Base-by-base conservation (phyloP, 1,140 invertebrate genomes). In the Episyrphus balteatus region DNA sequence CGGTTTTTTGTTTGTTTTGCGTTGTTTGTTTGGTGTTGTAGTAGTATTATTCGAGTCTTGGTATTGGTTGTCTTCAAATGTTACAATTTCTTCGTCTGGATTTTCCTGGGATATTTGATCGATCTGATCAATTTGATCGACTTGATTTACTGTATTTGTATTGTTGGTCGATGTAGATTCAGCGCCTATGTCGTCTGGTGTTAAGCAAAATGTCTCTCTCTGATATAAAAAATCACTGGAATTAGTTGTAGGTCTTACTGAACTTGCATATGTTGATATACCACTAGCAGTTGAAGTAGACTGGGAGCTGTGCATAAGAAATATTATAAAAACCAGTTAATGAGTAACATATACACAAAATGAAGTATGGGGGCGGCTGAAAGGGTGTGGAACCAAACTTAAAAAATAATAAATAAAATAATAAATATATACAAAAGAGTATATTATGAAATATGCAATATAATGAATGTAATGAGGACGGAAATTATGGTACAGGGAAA, bases 201-300 rank as follows among this genome's bases (percentile, higher is more conserved):
- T 54, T 33, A 66, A 52, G 55, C 63, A 66, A 51, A 66, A 66
- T 36, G 61, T 66, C 57, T 66, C 63, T 52, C 63, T 58, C 57
- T 66, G 63, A 51, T 59, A 63, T 55, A 66, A 51, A 64, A 66
- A 66, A 56, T 66, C 63, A 57, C 63, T 66, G 48, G 63, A 64
- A 61, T 66, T 66, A 54, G 61, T 66, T 47, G 63, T 66, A 50
- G 58, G 59, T 55, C 57, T 52, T n/a, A 65, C 48, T 40, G 64
- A 67, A 59, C 64, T 67, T 53, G 64, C 64, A 51, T 67, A 67
- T 33, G 64, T 67, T 34, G 64, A 67, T 46, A 67, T 65, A 52
- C 64, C 64, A 43, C 64, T 67, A 42, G 60, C 60, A 19, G 61
- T 65, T 14, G 64, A 67, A n/a, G 62, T 67, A 17, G 63, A 67